Conservation (phyloP, 2,888 invertebrate species). For the Ypsolopha sequella region DNA sequence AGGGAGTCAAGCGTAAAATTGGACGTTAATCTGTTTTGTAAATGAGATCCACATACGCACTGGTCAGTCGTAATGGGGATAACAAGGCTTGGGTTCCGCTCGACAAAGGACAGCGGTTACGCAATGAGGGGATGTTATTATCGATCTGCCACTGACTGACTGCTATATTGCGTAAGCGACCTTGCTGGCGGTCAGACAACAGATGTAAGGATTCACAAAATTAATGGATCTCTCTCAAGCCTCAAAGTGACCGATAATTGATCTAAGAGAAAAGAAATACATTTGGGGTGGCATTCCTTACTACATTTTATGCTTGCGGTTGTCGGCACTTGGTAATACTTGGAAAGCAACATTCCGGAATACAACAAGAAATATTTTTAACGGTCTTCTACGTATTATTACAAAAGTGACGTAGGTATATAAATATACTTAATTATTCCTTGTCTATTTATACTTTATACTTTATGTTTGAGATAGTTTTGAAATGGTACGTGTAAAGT, state of each 20-base stretch:
- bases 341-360: no score
- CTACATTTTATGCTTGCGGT: no score
- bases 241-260: background rate
- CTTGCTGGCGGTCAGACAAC: constrained; percentile 27
- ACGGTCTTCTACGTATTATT: no score
- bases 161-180: constrained; percentile 38
- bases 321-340: background rate
- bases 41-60: background rate
- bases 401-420: no score
- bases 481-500: no score
- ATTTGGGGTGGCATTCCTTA: no score
- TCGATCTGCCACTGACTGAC: constrained; percentile 48
- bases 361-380: no score
- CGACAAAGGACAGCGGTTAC: constrained; percentile 33
- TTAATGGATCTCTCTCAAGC: no score
- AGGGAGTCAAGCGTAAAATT: background rate
- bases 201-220: constrained; percentile 49
- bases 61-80: constrained; percentile 7
- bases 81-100: constrained; percentile 10
- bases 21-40: constrained; percentile 1
- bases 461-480: no score
- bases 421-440: no score
- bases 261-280: background rate
- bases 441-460: background rate
- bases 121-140: constrained; percentile 28